A percentile compares a stretch with the other conserved stretches of the same genome.
phyloP scores from a whole-genome alignment of 2,113 vertebrate genomes.

The Zosterops hypoxanthus region DNA sequence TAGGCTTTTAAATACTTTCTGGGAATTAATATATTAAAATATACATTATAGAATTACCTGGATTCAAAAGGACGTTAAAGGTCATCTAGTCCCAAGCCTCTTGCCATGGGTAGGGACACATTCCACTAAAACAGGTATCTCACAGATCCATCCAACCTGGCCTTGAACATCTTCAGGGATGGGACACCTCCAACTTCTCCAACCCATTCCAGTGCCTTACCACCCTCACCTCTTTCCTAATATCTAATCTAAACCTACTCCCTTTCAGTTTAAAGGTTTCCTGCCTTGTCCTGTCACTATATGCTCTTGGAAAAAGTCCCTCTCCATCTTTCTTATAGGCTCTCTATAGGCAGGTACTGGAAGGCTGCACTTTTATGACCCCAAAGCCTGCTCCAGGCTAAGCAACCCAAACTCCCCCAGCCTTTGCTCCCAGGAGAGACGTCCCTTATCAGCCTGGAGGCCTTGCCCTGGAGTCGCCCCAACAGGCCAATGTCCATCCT shows the following conservation, averaged over 20 bases:
- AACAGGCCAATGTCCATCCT: not conserved
- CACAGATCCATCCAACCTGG: not conserved
- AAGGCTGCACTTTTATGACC: not conserved
- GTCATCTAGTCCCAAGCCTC: not conserved
- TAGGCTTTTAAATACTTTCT: not conserved
- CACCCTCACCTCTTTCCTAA: not conserved
- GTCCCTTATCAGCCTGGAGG: not conserved
- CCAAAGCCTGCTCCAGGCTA: not conserved
- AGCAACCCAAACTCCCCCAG: not conserved
- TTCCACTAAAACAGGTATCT: not conserved
- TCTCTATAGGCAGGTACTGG: not conserved
- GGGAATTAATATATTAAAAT: not conserved
- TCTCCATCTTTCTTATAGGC: not conserved
- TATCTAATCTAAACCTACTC: not conserved
- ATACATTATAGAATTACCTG: not conserved
- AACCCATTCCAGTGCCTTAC: not conserved
- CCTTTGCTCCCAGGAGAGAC: not conserved
- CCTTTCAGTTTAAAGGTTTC: not conserved
- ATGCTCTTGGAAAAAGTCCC: not conserved
- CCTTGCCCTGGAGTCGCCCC: not conserved
- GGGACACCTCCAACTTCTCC: not conserved
- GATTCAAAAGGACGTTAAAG: not conserved
- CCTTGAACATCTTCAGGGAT: not conserved
- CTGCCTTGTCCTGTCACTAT: not conserved
- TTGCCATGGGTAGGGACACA: not conserved